Evolutionary conservation across 2,797 vertebrate species (phyloP).

Genomic region (Coluber constrictor): DNA sequence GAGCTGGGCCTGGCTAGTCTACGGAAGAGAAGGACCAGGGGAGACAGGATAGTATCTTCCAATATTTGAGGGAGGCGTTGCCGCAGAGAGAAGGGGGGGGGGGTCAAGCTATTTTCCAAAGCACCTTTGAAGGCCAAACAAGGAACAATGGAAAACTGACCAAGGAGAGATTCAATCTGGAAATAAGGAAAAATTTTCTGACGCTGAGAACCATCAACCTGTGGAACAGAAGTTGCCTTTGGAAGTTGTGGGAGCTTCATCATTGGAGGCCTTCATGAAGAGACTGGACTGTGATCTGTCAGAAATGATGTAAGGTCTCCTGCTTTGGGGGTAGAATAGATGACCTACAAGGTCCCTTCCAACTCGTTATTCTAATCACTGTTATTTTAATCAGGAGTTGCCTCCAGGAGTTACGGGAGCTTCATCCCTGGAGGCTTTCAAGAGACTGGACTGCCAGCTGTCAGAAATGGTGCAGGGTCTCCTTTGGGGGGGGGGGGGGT

Average conservation of each 20-base stretch:
- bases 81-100: rapidly evolving
- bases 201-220: not conserved
- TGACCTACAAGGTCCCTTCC: not conserved
- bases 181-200: not conserved
- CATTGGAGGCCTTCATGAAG: rapidly evolving
- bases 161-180: not conserved
- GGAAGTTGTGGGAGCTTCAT: not conserved
- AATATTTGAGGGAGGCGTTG: too few species aligned
- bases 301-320: not conserved
- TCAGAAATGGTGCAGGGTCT: not conserved
- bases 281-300: rapidly evolving
- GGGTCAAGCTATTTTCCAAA: not conserved
- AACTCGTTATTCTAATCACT: not conserved
- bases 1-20: too few species aligned
- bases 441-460: not conserved
- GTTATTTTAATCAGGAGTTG: not conserved
- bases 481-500: too few species aligned
- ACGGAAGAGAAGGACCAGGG: too few species aligned
- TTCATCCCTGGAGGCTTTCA: not conserved
- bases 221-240: not conserved
- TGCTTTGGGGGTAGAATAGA: not conserved
- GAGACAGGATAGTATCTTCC: too few species aligned
- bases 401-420: not conserved
- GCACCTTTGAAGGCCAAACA: not conserved
- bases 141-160: not conserved